Evolutionary conservation across 2,113 vertebrate species (phyloP).

Genomic region (Phylloscopus whistleri): DNA sequence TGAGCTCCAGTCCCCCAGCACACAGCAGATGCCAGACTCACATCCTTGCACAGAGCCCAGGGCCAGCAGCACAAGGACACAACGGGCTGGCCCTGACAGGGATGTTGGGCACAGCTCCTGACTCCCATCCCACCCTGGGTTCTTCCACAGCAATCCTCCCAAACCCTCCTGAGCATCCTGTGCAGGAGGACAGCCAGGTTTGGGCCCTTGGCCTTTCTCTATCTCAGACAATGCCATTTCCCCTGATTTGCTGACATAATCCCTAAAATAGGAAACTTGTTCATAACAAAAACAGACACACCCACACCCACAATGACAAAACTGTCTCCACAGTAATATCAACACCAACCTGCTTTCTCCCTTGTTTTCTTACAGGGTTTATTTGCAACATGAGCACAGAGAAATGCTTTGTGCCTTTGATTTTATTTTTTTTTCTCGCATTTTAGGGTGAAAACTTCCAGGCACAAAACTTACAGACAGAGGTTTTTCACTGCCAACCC

Average conservation of each 20-base stretch:
- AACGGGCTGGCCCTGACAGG: rapidly evolving
- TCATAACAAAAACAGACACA: background rate
- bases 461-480: background rate
- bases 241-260: background rate
- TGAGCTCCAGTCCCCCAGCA: background rate
- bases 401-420: background rate
- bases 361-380: background rate
- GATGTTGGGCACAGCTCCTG: rapidly evolving
- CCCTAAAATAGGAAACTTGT: background rate
- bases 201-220: background rate
- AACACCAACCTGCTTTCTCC: background rate
- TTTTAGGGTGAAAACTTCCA: background rate
- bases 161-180: background rate
- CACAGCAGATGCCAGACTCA: rapidly evolving
- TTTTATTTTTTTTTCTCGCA: background rate
- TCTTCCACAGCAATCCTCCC: rapidly evolving
- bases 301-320: background rate
- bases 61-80: background rate
- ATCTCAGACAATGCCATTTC: background rate
- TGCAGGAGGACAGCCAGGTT: background rate
- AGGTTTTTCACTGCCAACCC: background rate
- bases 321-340: background rate
- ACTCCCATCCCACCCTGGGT: background rate
- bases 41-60: rapidly evolving
- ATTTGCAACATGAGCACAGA: background rate